A percentile compares a stretch with the other conserved stretches of the same genome.
These are phyloP conservation scores for Anhinga anhinga DNA, from an alignment of 2,113 vertebrate genomes.

Conservation along the genomic window DNA sequence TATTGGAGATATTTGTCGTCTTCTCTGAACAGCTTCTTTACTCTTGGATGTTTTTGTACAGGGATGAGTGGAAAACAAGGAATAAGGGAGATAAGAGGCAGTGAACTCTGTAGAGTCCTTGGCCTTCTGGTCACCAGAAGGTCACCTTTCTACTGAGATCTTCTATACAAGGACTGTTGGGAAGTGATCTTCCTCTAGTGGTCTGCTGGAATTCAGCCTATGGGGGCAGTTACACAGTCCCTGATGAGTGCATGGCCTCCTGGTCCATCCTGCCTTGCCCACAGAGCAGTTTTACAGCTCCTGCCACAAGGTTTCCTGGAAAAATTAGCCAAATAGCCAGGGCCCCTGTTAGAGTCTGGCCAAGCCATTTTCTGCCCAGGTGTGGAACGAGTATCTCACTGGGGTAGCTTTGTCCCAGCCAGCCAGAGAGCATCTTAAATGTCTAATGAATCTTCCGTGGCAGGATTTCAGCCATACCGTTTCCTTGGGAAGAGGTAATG, in stretches of 20 bases:
- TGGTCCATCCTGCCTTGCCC: neutral
- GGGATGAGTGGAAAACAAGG: neutral
- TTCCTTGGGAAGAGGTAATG: neutral
- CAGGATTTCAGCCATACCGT: neutral
- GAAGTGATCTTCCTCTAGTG: neutral
- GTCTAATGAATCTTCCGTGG: neutral
- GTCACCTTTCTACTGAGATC: neutral
- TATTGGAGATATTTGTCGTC: neutral
- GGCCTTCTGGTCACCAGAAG: neutral
- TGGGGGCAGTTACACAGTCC: neutral
- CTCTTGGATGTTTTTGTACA: neutral
- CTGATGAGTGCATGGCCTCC: neutral
- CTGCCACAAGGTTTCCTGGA: constrained; percentile 16
- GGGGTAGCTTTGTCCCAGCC: neutral
- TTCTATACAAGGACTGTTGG: neutral
- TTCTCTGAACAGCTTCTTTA: neutral
- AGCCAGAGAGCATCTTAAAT: neutral
- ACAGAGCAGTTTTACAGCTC: neutral
- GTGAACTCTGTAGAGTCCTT: neutral
- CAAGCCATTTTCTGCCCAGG: neutral
- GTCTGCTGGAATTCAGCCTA: neutral
- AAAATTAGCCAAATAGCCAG: neutral
- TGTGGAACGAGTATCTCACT: neutral
- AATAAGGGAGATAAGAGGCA: neutral
- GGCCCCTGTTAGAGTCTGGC: neutral